A percentile compares a stretch with the other conserved stretches of the same genome.
Conservation (phyloP, 1,140 invertebrate genomes). For the Coptotermes formosanus region DNA sequence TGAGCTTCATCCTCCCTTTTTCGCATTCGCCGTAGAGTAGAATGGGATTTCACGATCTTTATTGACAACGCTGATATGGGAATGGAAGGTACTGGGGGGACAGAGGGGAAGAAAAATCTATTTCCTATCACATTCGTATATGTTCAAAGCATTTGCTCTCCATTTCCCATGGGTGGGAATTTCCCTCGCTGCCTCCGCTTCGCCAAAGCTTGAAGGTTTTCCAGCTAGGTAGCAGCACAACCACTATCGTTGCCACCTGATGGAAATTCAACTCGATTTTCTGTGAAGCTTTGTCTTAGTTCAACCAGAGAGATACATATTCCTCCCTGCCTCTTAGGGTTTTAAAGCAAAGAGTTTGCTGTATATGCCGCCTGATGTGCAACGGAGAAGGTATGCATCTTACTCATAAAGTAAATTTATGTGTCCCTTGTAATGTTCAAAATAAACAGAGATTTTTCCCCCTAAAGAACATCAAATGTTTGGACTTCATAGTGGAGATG, state of each 20-base stretch:
- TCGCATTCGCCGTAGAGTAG: not conserved
- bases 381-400: no score
- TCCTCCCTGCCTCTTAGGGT: no score
- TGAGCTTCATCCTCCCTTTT: not conserved
- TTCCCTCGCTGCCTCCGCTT: not conserved
- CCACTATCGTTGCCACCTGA: not conserved
- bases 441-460: no score
- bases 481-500: no score
- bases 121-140: slow-evolving; percentile 10
- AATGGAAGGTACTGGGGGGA: not conserved
- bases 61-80: not conserved
- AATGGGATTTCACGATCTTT: not conserved
- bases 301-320: not conserved
- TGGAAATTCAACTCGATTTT: not conserved
- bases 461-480: no score
- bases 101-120: not conserved
- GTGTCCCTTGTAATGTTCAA: no score
- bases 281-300: not conserved
- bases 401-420: no score
- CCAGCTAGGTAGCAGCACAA: no score
- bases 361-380: no score
- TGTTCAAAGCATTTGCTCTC: slow-evolving; percentile 1
- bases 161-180: not conserved
- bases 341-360: no score
- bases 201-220: no score